phyloP scores from a whole-genome alignment of 2,113 vertebrate species.

The Podiceps cristatus region DNA sequence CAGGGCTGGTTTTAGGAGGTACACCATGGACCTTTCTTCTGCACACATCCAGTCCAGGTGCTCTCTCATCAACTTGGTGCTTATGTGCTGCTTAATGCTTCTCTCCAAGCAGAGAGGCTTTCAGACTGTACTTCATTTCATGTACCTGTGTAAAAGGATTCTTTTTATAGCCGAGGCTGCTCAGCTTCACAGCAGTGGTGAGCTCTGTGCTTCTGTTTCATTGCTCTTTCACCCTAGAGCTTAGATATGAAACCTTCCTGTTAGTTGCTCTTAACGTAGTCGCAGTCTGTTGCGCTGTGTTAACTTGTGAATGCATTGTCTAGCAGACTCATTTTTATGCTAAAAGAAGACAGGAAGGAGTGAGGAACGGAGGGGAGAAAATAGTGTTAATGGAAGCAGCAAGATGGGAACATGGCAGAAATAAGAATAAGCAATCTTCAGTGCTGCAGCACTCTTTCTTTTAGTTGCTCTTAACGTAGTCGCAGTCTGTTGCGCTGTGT shows the following conservation, averaged over 20 bases:
- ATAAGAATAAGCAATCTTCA: not conserved
- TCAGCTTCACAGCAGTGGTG: constrained; percentile 19
- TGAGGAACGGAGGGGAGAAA: not conserved
- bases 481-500: not conserved
- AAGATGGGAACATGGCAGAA: not conserved
- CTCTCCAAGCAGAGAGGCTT: constrained; percentile 7
- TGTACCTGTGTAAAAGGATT: constrained; percentile 10
- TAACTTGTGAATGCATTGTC: constrained; percentile 56
- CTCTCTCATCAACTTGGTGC: not conserved
- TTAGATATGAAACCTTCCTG: constrained; percentile 34
- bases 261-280: constrained; percentile 19
- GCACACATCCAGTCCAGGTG: not conserved
- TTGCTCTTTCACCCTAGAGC: constrained; percentile 1
- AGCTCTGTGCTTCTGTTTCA: not conserved
- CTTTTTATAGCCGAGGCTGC: constrained; percentile 57
- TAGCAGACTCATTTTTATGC: constrained; percentile 9
- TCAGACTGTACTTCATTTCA: constrained; percentile 26
- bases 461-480: constrained; percentile 19
- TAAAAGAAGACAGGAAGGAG: not conserved
- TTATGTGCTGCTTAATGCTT: not conserved
- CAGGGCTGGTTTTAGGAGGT: not conserved
- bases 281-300: not conserved
- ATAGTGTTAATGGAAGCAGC: not conserved
- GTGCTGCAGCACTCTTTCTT: not conserved
- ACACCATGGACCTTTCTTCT: not conserved